These are phyloP conservation scores for Cacoxenus indagator DNA, from an alignment of 2,888 invertebrate genomes.

Conservation along the genomic window DNA sequence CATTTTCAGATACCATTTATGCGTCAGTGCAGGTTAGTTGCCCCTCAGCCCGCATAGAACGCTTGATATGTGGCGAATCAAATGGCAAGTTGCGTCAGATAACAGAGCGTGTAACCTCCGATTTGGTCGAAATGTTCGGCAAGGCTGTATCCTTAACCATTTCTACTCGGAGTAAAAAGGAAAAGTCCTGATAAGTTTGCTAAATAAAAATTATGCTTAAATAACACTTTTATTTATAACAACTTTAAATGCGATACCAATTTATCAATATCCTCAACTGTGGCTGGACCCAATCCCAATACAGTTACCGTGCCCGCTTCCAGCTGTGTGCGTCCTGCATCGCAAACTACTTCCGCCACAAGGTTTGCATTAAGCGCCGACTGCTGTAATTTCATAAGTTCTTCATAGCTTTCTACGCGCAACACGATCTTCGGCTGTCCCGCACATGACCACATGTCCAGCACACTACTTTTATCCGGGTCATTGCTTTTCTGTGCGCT, in stretches of 20 bases:
- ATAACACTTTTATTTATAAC: conserved; percentile 66
- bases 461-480: conserved; percentile 47
- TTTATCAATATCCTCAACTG: conserved; percentile 73
- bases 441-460: conserved; percentile 76
- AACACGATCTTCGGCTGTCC: conserved; percentile 85
- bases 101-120: conserved; percentile 76
- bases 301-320: conserved; percentile 78
- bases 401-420: conserved; percentile 73
- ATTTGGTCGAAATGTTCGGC: conserved; percentile 77
- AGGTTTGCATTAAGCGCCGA: conserved; percentile 73
- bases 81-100: conserved; percentile 82
- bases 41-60: conserved; percentile 75
- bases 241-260: conserved; percentile 78
- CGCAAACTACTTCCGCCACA: conserved; percentile 75
- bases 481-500: conserved; percentile 65
- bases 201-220: background rate
- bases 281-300: conserved; percentile 82
- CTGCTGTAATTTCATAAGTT: conserved; percentile 72
- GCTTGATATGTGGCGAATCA: conserved; percentile 77
- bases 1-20: conserved; percentile 72
- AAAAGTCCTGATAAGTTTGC: background rate
- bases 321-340: conserved; percentile 83
- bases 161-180: conserved; percentile 49
- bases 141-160: conserved; percentile 72
- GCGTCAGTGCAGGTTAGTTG: conserved; percentile 77